Evolutionary conservation across 2,888 invertebrate genomes (phyloP).

Genomic region (Lutraria lutraria): DNA sequence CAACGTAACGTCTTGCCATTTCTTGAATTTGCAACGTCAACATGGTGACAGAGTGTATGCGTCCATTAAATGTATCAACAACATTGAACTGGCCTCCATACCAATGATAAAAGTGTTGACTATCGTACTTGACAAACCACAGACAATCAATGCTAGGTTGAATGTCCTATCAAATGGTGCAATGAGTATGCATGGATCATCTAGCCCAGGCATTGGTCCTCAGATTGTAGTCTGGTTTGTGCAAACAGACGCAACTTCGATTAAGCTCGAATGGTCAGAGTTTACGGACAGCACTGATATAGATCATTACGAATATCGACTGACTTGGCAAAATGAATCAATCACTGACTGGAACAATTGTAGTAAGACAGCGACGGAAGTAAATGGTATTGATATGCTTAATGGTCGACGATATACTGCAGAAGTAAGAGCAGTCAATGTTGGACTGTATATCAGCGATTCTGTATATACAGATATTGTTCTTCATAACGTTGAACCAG

Average conservation of each 20-base stretch:
- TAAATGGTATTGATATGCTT: background rate
- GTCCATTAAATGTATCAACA: slow-evolving; percentile 53
- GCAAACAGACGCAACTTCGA: slow-evolving; percentile 11
- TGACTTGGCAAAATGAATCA: background rate
- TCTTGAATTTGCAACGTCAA: background rate
- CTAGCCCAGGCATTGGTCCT: too few relatives aligned
- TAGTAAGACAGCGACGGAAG: background rate
- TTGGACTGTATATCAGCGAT: slow-evolving; percentile 23
- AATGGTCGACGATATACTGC: slow-evolving; percentile 32
- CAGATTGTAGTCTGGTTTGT: background rate
- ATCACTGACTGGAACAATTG: slow-evolving; percentile 38
- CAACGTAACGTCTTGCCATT: background rate
- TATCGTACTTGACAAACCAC: slow-evolving; percentile 22
- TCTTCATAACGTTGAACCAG: slow-evolving; percentile 26
- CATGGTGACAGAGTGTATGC: slow-evolving; percentile 39
- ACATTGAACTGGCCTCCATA: slow-evolving; percentile 35
- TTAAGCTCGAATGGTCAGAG: slow-evolving; percentile 46
- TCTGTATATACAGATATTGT: slow-evolving; percentile 12
- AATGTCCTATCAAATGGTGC: background rate
- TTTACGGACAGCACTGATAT: slow-evolving; percentile 42
- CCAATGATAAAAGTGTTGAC: background rate
- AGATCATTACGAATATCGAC: slow-evolving; percentile 42
- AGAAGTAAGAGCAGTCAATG: slow-evolving; percentile 47
- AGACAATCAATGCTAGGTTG: slow-evolving; percentile 5
- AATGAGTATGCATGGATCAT: background rate